Conservation (phyloP, 2,888 invertebrate species). For the Baronia brevicornis region DNA sequence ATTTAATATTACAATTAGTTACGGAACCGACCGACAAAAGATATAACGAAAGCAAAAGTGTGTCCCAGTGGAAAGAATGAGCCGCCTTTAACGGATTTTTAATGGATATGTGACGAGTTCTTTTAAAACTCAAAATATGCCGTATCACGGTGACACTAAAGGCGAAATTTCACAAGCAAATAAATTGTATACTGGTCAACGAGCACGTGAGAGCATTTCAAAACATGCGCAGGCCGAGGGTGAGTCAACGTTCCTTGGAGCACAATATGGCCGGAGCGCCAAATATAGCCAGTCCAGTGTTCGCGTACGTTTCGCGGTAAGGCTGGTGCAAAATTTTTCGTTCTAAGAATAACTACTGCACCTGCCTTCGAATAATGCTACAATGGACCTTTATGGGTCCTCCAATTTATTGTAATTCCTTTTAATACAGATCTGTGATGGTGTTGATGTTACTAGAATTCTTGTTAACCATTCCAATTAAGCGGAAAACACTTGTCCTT, state of each 20-base stretch:
- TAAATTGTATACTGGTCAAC: slow-evolving; percentile 3
- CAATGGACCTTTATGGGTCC: background rate
- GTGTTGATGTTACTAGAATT: too few relatives aligned
- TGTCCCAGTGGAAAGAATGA: background rate
- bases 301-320: slow-evolving; percentile 3
- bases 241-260: slow-evolving; percentile 24
- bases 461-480: too few relatives aligned
- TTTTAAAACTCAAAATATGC: background rate
- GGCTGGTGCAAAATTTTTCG: slow-evolving; percentile 3
- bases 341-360: slow-evolving; percentile 2
- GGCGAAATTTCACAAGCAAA: slow-evolving; percentile 1
- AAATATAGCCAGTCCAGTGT: slow-evolving; percentile 12
- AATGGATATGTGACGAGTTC: background rate
- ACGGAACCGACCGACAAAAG: background rate
- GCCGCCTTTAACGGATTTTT: background rate
- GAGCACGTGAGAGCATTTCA: slow-evolving; percentile 28
- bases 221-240: slow-evolving; percentile 21
- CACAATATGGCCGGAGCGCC: slow-evolving; percentile 21
- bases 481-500: too few relatives aligned
- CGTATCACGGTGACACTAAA: background rate
- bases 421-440: too few relatives aligned
- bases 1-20: background rate
- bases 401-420: too few relatives aligned
- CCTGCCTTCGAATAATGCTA: background rate
- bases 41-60: background rate